These are phyloP conservation scores for Zeugodacus cucurbitae DNA, from an alignment of 1,140 invertebrate species.

Conservation along the genomic window DNA sequence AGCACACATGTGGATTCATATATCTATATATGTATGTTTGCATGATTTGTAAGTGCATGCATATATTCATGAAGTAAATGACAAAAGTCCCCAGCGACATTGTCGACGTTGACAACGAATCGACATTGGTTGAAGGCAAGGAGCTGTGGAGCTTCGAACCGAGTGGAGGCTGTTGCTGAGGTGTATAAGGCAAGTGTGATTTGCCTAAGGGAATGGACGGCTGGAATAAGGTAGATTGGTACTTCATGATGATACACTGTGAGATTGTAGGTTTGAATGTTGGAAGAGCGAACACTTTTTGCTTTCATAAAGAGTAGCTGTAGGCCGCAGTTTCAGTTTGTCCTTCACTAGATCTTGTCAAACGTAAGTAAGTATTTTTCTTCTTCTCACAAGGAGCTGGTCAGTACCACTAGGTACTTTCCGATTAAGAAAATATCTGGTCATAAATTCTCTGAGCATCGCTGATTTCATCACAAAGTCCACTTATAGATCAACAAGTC, in stretches of 20 bases:
- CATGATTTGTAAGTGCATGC: neutral
- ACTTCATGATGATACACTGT: neutral
- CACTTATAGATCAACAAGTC: too few relatives aligned
- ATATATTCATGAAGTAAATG: constrained; percentile 37
- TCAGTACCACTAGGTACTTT: too few relatives aligned
- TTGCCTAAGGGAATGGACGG: neutral
- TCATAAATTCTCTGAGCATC: too few relatives aligned
- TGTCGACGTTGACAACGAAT: constrained; percentile 35
- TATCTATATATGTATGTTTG: neutral
- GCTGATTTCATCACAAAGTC: too few relatives aligned
- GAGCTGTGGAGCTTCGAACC: neutral
- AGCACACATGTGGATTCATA: neutral
- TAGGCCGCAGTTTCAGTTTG: too few relatives aligned
- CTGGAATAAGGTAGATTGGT: neutral
- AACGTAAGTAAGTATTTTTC: too few relatives aligned
- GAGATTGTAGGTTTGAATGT: neutral
- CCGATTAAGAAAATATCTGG: too few relatives aligned
- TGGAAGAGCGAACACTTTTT: too few relatives aligned
- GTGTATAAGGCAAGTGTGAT: neutral
- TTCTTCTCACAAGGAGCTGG: too few relatives aligned
- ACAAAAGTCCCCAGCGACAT: constrained; percentile 24
- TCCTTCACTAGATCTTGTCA: too few relatives aligned
- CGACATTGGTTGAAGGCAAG: neutral
- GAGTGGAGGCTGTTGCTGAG: neutral
- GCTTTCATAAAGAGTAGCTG: too few relatives aligned